Evolutionary conservation across 2,888 invertebrate genomes (phyloP).

Genomic region (Microctonus aethiopoides): DNA sequence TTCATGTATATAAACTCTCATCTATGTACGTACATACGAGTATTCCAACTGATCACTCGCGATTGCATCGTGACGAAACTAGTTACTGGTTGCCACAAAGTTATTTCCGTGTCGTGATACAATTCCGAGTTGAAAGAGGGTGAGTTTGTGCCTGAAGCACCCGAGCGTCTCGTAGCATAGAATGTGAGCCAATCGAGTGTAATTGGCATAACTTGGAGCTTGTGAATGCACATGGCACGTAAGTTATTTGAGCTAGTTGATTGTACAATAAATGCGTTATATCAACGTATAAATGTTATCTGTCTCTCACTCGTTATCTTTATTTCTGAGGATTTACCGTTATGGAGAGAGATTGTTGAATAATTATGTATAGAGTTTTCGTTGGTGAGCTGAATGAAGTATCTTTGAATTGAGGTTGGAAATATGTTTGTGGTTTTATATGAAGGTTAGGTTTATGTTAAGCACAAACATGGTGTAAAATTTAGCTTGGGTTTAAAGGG

Average conservation of each 20-base stretch:
- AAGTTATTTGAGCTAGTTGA: not conserved
- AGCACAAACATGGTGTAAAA: no score
- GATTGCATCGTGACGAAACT: conserved; percentile 17
- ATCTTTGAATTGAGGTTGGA: no score
- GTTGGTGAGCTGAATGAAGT: no score
- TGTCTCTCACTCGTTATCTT: not conserved
- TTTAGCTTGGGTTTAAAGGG: no score
- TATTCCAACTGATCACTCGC: not conserved
- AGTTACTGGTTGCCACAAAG: conserved; percentile 22
- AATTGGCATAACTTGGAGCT: conserved; percentile 20
- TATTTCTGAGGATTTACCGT: no score
- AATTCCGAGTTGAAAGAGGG: conserved; percentile 2
- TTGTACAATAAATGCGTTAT: not conserved
- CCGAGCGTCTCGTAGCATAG: not conserved
- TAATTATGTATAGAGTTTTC: no score
- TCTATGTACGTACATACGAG: not conserved
- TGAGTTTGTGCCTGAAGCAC: not conserved
- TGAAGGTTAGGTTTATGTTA: no score
- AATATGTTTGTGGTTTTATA: no score
- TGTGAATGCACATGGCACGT: not conserved
- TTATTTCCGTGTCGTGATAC: conserved; percentile 11
- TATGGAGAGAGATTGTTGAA: no score
- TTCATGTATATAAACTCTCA: not conserved
- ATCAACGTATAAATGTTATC: not conserved
- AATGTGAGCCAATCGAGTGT: conserved; percentile 23